phyloP scores from a whole-genome alignment of 2,888 invertebrate genomes.

The Campoletis raptor region DNA sequence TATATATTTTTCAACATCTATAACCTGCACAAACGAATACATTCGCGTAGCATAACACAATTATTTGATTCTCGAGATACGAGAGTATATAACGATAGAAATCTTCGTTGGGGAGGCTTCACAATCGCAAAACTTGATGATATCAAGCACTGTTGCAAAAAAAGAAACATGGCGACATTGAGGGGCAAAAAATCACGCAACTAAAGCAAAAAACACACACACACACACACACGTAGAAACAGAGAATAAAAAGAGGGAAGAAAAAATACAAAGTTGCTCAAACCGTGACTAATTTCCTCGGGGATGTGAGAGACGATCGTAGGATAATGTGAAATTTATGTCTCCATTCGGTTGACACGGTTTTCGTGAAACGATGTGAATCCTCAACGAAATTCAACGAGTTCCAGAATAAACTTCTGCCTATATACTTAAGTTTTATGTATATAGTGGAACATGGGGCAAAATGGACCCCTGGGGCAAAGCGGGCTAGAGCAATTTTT shows the following conservation, averaged over 20 bases:
- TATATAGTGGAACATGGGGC: too few relatives aligned
- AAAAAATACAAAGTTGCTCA: slow-evolving; percentile 40
- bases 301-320: slow-evolving; percentile 55
- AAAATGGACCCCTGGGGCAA: too few relatives aligned
- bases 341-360: slow-evolving; percentile 65
- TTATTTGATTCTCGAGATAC: slow-evolving; percentile 44
- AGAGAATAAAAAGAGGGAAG: not conserved
- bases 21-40: not conserved
- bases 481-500: too few relatives aligned
- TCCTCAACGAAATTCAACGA: slow-evolving; percentile 50
- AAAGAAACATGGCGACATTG: slow-evolving; percentile 1
- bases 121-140: slow-evolving; percentile 29
- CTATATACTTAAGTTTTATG: not conserved
- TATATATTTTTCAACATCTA: not conserved
- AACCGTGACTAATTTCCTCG: slow-evolving; percentile 63
- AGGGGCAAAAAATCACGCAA: slow-evolving; percentile 21
- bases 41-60: slow-evolving; percentile 5
- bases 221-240: too few relatives aligned
- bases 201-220: not conserved
- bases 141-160: slow-evolving; percentile 1
- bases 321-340: slow-evolving; percentile 64
- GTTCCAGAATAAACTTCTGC: slow-evolving; percentile 43
- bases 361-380: slow-evolving; percentile 61
- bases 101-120: slow-evolving; percentile 12
- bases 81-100: slow-evolving; percentile 13